Percentiles rank a stretch among this genome's conserved stretches.
phyloP scores from a whole-genome alignment of 2,113 vertebrate genomes.

The Phycodurus eques region DNA sequence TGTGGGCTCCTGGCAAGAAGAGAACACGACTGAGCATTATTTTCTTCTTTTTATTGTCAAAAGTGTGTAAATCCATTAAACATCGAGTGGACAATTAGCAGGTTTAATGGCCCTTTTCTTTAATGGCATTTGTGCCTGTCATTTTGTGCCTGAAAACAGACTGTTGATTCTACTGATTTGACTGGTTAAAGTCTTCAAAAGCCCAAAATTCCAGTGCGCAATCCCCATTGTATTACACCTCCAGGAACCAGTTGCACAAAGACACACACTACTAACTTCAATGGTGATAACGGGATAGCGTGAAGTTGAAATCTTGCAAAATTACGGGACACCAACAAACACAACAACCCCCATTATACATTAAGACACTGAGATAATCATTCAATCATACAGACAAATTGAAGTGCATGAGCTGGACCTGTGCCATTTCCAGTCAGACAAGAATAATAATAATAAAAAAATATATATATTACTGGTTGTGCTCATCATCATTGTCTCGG shows the following conservation, averaged over 20 bases:
- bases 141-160: not conserved
- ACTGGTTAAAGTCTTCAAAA: not conserved
- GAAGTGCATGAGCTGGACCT: not conserved
- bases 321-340: not conserved
- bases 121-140: too few species aligned
- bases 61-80: too few species aligned
- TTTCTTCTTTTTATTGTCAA: not conserved
- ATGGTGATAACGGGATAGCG: not conserved
- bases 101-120: too few species aligned
- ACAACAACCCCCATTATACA: not conserved
- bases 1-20: conserved; percentile 81
- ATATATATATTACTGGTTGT: not conserved
- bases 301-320: not conserved
- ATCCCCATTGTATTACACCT: not conserved
- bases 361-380: not conserved
- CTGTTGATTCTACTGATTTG: not conserved
- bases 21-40: not conserved
- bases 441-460: not conserved
- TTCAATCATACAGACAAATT: not conserved
- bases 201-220: not conserved
- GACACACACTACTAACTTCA: not conserved
- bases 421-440: not conserved
- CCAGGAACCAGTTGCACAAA: not conserved
- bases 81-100: too few species aligned
- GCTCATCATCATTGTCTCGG: conserved; percentile 4